phyloP scores from a whole-genome alignment of 2,113 vertebrate genomes.

The Micronisus gabar region DNA sequence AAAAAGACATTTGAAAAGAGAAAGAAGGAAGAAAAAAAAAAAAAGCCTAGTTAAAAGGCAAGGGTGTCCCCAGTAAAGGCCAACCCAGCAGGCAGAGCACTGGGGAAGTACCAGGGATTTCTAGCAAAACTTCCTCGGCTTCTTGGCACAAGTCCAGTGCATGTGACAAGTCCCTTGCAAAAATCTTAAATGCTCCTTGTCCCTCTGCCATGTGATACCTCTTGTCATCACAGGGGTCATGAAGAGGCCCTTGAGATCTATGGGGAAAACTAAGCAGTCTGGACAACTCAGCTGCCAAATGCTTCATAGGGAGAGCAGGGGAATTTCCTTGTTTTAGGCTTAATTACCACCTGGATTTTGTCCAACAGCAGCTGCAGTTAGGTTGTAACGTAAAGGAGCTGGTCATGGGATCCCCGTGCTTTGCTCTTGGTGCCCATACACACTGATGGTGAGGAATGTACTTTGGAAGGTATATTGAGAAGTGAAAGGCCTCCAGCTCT shows the following conservation, averaged over 20 bases:
- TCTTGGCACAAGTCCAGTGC: neutral
- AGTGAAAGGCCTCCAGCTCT: neutral
- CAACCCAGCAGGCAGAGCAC: neutral
- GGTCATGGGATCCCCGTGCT: rapidly evolving
- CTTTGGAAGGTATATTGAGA: neutral
- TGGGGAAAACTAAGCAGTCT: neutral
- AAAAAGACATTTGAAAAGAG: neutral
- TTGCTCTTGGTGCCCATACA: neutral
- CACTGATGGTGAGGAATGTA: neutral
- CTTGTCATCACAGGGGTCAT: neutral
- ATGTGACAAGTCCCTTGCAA: neutral
- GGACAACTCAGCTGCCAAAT: neutral
- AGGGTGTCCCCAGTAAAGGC: neutral
- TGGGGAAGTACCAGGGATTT: neutral
- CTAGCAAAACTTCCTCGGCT: neutral
- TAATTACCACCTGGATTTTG: neutral
- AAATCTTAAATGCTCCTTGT: neutral
- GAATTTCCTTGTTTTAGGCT: neutral
- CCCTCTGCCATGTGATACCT: neutral
- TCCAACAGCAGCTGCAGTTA: neutral
- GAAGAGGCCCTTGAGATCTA: neutral
- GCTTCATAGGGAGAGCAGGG: neutral
- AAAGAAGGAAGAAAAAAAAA: neutral
- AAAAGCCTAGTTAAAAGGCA: neutral
- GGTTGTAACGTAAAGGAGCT: neutral